These are phyloP conservation scores for Buathra laborator DNA, from an alignment of 2,888 invertebrate genomes.

Conservation along the genomic window DNA sequence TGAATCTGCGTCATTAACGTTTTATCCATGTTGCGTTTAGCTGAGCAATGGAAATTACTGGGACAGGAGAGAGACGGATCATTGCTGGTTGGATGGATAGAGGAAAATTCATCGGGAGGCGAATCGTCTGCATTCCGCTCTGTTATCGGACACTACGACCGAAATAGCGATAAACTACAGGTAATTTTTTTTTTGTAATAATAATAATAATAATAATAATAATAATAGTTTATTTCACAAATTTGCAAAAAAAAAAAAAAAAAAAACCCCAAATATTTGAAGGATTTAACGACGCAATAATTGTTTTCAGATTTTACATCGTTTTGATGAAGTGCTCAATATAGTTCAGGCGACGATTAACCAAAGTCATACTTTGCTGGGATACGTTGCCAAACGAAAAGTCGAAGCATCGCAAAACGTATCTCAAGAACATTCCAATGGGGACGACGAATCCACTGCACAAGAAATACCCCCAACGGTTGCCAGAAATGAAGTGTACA, in stretches of 20 bases:
- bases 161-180: conserved; percentile 78
- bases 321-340: conserved; percentile 88
- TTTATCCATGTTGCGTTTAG: conserved; percentile 76
- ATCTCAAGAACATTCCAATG: conserved; percentile 1
- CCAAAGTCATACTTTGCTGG: conserved; percentile 88
- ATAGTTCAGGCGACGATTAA: conserved; percentile 94
- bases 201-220: too few relatives aligned
- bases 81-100: conserved; percentile 90
- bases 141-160: conserved; percentile 82
- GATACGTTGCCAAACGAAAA: conserved; percentile 89
- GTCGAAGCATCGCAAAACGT: background rate
- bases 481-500: conserved; percentile 86
- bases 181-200: conserved; percentile 65
- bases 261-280: background rate
- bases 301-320: conserved; percentile 86
- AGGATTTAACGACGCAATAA: background rate
- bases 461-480: conserved; percentile 69
- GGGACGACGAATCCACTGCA: conserved; percentile 74
- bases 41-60: conserved; percentile 92
- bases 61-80: conserved; percentile 93
- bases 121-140: conserved; percentile 74
- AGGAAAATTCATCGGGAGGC: conserved; percentile 73
- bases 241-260: background rate
- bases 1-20: background rate
- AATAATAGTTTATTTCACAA: background rate